Base-by-base conservation (phyloP, 2,888 invertebrate species). In the Linnaemya vulpina region DNA sequence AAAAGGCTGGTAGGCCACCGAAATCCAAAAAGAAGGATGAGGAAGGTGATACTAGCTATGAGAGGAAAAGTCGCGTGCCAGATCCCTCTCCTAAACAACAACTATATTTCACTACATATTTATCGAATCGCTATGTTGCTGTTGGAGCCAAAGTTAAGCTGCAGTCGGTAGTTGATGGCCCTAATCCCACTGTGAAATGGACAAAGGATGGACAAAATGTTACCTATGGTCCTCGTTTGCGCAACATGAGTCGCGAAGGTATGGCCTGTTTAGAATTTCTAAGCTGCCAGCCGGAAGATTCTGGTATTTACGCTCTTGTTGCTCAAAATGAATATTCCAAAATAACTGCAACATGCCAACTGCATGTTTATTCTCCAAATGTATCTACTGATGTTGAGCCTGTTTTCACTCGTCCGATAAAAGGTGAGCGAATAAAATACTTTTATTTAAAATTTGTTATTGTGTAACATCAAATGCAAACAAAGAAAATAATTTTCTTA, bases 241-340 rank as follows among this genome's bases (percentile, higher is more conserved):
- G 90, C 65, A 93, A 93, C 84, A 89, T 91, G 89, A 92, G 91
- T 53, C 89, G 91, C 0, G 95, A 96, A 87, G 96, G 96, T 2
- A 92, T 96, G 78, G 95, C 96, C 1, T 95, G 95, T 46, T 91
- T 97, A 85, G 97, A 97, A 92, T 94, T 97, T 25, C 89, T 94
- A 13, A 95, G 95, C 87, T 95, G 95, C 0, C 92, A 93, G 11
- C 93, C 94, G 0, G 94, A 94, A 78, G 97, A 97, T 91, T 94
- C 95, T 0, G 97, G 96, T n/a, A 95, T 95, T 87, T 97, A 97
- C 89, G 94, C 95, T 8, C 97, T 97, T 88, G 93, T 95, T 0
- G 97, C 96, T 15, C 94, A 94, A 87, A 97, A 97, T 91, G 94
- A 94, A 84, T 94, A 95, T 88, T 97, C 97, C 35, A 94, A 95